Evolutionary conservation across 2,113 vertebrate genomes (phyloP).

Genomic region (Caretta caretta): DNA sequence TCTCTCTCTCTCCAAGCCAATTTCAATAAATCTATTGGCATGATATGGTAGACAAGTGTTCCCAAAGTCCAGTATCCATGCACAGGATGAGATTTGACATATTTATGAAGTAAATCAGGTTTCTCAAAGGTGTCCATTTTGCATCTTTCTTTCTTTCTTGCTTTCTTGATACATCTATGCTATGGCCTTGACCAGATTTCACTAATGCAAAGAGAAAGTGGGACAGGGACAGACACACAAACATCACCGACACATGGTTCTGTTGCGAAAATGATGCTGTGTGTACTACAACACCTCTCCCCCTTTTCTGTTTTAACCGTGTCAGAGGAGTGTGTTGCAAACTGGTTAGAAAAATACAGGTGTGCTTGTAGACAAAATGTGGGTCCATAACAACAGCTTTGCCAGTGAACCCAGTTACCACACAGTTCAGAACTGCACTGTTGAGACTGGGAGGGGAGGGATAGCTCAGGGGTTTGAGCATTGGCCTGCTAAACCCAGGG

Average conservation of each 20-base stretch:
- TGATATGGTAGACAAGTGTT: background rate
- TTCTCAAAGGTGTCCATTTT: fast-evolving
- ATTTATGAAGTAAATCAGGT: background rate
- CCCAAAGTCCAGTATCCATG: background rate
- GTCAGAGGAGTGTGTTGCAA: background rate
- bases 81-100: background rate
- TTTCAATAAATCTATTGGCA: background rate
- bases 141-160: background rate
- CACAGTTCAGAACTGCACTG: background rate
- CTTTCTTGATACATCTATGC: background rate
- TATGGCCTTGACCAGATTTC: background rate
- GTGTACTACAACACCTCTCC: background rate
- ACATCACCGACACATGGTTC: background rate
- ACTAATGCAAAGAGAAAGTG: background rate
- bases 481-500: too few species aligned
- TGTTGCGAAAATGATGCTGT: too few species aligned
- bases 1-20: background rate
- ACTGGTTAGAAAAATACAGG: background rate
- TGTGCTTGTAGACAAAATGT: background rate
- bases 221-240: background rate
- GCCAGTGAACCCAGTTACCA: background rate
- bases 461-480: too few species aligned
- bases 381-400: background rate
- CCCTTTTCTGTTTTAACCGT: background rate
- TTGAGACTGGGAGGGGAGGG: background rate